Base-by-base conservation (phyloP, 2,113 vertebrate species). In the Heptranchias perlo region DNA sequence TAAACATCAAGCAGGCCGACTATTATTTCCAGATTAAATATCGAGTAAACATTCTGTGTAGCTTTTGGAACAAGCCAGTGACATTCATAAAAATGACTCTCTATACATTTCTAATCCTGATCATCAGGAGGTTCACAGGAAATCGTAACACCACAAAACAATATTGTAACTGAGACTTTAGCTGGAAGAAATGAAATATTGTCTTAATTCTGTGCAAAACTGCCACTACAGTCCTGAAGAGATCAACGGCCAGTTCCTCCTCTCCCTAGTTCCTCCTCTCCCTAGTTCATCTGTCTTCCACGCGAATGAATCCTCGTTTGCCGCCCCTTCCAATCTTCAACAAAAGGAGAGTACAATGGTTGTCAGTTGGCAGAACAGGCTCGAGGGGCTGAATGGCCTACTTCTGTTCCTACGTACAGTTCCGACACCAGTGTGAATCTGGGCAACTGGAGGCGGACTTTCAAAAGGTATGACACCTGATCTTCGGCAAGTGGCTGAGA, bases 11-110 rank as follows among this genome's bases (percentile, higher is more conserved):
- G 65, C 94, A 39, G 58, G 89, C 0, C 82, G 5, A 49, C 58
- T 93, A 62, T 65, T 44, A 94, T 94, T 65, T 94, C 31, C 92
- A 94, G 92, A 47, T 64, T 67, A 67, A 69, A 67, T 65, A 47
- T 47, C 16, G 8, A 94, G 64, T 94, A 94, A 64, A 94, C 44
- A 95, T 95, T 95, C 47, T 69, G 25, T 16, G 65, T 69, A 35
- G 64, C 64, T 73, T 73, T 64, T 8, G 2, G 89, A 93, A 44
- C 21, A 93, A 93, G n/a, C 58, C 58, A 39, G 16, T 64, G 35
- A 93, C 94, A 95, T 73, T 69, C 65, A 52, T 95, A 69, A 95
- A 49, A 52, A 73, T 52, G 65, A 18, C 47, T 52, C 4, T 64
- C 39, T 18, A 13, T 49, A 31, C 23, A 54, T 95, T 49, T 52